A percentile compares a stretch with the other conserved stretches of the same genome.
Conservation (phyloP, 2,113 vertebrate genomes). For the Pontoporia blainvillei region DNA sequence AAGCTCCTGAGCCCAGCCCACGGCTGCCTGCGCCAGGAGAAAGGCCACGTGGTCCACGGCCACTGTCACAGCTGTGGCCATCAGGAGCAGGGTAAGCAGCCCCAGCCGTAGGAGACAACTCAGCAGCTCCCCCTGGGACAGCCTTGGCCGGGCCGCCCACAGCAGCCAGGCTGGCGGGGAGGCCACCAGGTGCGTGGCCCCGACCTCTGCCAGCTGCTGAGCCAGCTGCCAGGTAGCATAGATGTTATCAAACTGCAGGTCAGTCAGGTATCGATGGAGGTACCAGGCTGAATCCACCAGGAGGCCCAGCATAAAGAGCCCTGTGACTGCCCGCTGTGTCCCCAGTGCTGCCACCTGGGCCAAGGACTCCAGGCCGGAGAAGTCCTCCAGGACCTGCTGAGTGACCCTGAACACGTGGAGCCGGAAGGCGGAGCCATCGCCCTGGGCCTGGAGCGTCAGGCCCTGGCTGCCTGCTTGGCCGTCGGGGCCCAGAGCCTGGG, state of each 20-base stretch:
- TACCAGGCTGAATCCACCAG: constrained; percentile 85
- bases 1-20: constrained; percentile 83
- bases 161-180: constrained; percentile 73
- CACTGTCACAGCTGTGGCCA: constrained; percentile 78
- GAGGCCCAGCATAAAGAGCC: constrained; percentile 81
- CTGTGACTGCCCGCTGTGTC: constrained; percentile 83
- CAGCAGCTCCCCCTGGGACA: constrained; percentile 83
- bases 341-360: constrained; percentile 62
- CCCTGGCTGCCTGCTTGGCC: neutral
- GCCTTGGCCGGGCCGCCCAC: constrained; percentile 67
- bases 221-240: constrained; percentile 80
- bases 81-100: constrained; percentile 82
- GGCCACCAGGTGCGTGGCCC: constrained; percentile 56
- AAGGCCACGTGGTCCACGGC: constrained; percentile 85
- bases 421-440: constrained; percentile 81
- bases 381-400: constrained; percentile 82
- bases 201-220: constrained; percentile 47
- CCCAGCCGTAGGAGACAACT: constrained; percentile 80
- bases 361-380: constrained; percentile 78
- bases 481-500: constrained; percentile 76
- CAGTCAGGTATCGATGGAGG: constrained; percentile 87
- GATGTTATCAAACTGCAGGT: constrained; percentile 88
- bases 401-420: constrained; percentile 75
- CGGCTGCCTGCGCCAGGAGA: constrained; percentile 75
- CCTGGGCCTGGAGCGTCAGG: constrained; percentile 77